Conservation (phyloP, 2,888 invertebrate species). For the Oligia latruncula region DNA sequence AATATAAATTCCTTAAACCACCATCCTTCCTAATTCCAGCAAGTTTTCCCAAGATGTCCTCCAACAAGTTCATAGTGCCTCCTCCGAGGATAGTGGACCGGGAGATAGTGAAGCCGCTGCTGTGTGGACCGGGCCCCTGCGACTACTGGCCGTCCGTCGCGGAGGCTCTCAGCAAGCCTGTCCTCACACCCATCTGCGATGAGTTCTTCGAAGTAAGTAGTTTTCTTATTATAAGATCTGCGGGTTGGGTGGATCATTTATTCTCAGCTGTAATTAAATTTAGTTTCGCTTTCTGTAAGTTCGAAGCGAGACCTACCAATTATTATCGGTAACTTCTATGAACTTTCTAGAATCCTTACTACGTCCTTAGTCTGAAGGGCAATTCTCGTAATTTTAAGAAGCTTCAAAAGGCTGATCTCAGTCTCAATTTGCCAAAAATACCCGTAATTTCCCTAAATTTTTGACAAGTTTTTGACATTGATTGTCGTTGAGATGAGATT, state of each 20-base stretch:
- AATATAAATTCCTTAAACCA: background rate
- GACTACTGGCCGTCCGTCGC: conserved; percentile 83
- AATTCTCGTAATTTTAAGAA: no score
- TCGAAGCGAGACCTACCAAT: no score
- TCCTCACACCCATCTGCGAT: conserved; percentile 80
- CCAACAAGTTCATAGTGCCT: conserved; percentile 72
- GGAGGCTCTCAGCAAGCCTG: conserved; percentile 78
- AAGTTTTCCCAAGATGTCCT: conserved; percentile 65
- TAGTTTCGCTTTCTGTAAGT: background rate
- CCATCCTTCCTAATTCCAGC: conserved; percentile 6
- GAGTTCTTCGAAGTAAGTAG: conserved; percentile 80
- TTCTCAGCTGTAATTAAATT: background rate
- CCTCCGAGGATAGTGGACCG: conserved; percentile 80
- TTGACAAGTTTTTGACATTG: no score
- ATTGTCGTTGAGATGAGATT: no score
- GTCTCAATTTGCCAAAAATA: no score
- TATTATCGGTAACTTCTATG: background rate
- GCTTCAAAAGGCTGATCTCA: no score
- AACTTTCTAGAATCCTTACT: background rate
- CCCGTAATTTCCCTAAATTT: no score
- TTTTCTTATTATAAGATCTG: background rate
- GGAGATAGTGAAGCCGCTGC: conserved; percentile 73
- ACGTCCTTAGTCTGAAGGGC: background rate
- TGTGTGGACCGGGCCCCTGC: conserved; percentile 85
- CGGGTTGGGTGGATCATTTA: background rate